These are phyloP conservation scores for Probosciger aterrimus DNA, from an alignment of 2,113 vertebrate genomes.

Conservation along the genomic window DNA sequence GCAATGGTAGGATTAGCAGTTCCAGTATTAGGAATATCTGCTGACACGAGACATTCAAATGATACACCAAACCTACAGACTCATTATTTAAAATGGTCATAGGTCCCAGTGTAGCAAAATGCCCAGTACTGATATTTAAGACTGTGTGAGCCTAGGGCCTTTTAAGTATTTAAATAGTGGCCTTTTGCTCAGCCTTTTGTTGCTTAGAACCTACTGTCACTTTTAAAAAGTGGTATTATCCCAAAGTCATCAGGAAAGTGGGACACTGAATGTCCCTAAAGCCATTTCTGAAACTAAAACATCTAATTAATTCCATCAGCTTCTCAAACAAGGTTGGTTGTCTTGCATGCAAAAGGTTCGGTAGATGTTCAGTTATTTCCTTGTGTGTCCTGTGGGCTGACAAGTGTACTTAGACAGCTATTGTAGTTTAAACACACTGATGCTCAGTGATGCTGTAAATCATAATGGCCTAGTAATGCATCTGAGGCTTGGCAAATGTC, in stretches of 20 bases:
- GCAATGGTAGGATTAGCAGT: not conserved
- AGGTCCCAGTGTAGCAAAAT: not conserved
- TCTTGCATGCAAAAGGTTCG: not conserved
- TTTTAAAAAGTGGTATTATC: not conserved
- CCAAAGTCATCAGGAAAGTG: not conserved
- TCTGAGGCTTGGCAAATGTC: not conserved
- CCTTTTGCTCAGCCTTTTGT: not conserved
- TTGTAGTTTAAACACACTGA: not conserved
- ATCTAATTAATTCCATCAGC: not conserved
- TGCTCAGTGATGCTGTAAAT: not conserved
- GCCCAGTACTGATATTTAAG: not conserved
- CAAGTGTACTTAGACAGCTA: not conserved
- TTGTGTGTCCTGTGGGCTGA: not conserved
- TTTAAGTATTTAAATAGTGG: not conserved
- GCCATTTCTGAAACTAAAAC: not conserved
- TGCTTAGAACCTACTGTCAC: not conserved
- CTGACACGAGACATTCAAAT: not conserved
- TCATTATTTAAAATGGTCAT: not conserved
- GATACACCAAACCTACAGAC: not conserved
- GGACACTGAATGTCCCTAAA: not conserved
- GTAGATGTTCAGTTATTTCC: not conserved
- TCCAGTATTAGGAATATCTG: conserved; percentile 1
- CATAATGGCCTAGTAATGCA: not conserved
- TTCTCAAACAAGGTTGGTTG: not conserved
- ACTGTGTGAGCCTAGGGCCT: not conserved